Evolutionary conservation across 2,888 invertebrate genomes (phyloP).

Genomic region (Folsomia candida): DNA sequence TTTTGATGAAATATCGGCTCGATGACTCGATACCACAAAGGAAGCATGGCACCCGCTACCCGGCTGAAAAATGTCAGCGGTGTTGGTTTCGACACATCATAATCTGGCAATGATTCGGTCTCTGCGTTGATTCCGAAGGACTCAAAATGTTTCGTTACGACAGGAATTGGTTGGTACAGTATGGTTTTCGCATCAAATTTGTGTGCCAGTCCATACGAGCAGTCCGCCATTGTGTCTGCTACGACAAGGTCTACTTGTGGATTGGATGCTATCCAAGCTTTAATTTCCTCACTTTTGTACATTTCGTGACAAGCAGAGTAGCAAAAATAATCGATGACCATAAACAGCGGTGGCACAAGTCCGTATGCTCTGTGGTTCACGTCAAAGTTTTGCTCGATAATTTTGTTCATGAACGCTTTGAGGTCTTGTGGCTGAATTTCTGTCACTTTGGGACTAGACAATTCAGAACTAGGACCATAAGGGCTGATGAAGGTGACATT

Average conservation of each 20-base stretch:
- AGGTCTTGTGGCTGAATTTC: background rate
- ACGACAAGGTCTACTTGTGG: background rate
- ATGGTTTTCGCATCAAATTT: background rate
- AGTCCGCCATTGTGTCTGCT: background rate
- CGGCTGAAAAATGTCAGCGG: slow-evolving; percentile 22
- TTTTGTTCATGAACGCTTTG: background rate
- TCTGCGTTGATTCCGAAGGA: slow-evolving; percentile 27
- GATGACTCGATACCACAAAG: background rate
- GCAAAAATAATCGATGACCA: background rate
- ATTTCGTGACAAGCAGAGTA: background rate
- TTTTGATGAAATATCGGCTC: background rate
- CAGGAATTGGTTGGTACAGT: background rate
- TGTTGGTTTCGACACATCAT: background rate
- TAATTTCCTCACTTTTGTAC: background rate
- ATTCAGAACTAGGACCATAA: slow-evolving; percentile 19
- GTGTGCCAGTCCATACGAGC: background rate
- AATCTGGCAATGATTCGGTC: slow-evolving; percentile 35
- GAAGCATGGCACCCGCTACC: slow-evolving; percentile 5
- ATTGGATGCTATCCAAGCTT: slow-evolving; percentile 58
- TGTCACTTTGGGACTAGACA: slow-evolving; percentile 31
- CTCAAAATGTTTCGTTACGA: slow-evolving; percentile 29
- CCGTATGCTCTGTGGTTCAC: slow-evolving; percentile 12
- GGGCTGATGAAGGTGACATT: slow-evolving; percentile 40
- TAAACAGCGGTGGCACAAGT: background rate
- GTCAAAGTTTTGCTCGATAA: slow-evolving; percentile 19